phyloP scores from a whole-genome alignment of 2,888 invertebrate species.

The Gymnoscelis rufifasciata region DNA sequence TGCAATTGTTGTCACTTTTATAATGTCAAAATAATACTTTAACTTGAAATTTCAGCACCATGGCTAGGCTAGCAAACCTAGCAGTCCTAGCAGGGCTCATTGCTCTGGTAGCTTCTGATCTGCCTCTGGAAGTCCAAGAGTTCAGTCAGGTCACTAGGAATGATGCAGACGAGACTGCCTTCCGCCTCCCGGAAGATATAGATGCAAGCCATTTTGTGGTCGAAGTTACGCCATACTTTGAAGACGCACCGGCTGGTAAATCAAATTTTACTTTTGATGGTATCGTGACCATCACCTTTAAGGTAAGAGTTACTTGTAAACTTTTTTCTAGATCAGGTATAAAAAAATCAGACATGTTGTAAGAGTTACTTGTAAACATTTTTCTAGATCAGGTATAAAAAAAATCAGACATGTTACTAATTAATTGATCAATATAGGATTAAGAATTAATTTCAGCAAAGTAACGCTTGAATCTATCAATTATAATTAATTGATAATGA shows the following conservation, averaged over 20 bases:
- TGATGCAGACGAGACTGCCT: slow-evolving; percentile 32
- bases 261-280: slow-evolving; percentile 71
- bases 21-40: too few relatives aligned
- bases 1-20: neutral
- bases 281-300: slow-evolving; percentile 52
- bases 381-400: too few relatives aligned
- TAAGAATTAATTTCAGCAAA: too few relatives aligned
- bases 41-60: slow-evolving; percentile 36
- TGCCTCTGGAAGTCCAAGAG: slow-evolving; percentile 49
- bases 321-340: too few relatives aligned
- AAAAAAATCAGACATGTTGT: slow-evolving; percentile 31
- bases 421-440: too few relatives aligned
- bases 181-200: slow-evolving; percentile 64
- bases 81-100: slow-evolving; percentile 43
- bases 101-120: slow-evolving; percentile 43
- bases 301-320: slow-evolving; percentile 37
- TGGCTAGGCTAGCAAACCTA: slow-evolving; percentile 39
- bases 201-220: slow-evolving; percentile 75
- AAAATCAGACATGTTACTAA: too few relatives aligned
- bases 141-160: slow-evolving; percentile 20
- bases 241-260: slow-evolving; percentile 41
- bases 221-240: slow-evolving; percentile 74
- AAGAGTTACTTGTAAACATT: slow-evolving; percentile 24
- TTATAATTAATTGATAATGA: too few relatives aligned
- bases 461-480: too few relatives aligned